Evolutionary conservation across 2,888 invertebrate genomes (phyloP), one percentile per base, ranked within the genome.

Genomic region (Tetranychus truncatus): DNA sequence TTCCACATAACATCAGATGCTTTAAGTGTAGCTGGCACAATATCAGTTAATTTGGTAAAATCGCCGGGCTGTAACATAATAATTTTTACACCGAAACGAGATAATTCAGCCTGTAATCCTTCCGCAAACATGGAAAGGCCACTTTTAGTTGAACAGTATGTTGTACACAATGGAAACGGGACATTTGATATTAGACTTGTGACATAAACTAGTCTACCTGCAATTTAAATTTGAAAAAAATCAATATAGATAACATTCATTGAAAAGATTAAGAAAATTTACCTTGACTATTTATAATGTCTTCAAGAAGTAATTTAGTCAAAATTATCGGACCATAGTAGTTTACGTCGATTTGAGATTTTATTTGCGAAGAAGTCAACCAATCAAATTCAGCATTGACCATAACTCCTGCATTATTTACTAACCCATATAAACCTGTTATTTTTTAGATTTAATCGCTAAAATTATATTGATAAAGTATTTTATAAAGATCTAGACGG

Each of bases 371-470:
- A 73, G 87, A 85, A 0, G 91, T 89, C 81, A 89, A 88, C 91
- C 95, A 94, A 82, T 95, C 95, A 81, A 90, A 91, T 82, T 93
- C 92, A 0, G 93, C 95, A 80, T 92, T 89, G 69, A 89, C 88
- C 89, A 93, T 91, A 1, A 92, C 86, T 0, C 92, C 95, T 0
- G 94, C 92, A 82, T 95, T 91, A 84, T 95, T 93, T 69, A 84
- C 81, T n/a, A 84, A 74, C 9, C 81, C 83, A 83, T 83, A 67
- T n/a, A 77, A 21, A 45, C 69, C 69, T 24, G 69, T 34, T 24
- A 24, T 24, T 34, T 34, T 34, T 34, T 34, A 34, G 34, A 34
- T 34, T 34, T 34, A 34, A 34, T 34, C 3, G 24, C 66, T 15
- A 18, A 66, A 20, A 66, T 66, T 66, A 20, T 20, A 20, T 8